phyloP scores from a whole-genome alignment of 1,140 invertebrate genomes.

The Ladona fulva region DNA sequence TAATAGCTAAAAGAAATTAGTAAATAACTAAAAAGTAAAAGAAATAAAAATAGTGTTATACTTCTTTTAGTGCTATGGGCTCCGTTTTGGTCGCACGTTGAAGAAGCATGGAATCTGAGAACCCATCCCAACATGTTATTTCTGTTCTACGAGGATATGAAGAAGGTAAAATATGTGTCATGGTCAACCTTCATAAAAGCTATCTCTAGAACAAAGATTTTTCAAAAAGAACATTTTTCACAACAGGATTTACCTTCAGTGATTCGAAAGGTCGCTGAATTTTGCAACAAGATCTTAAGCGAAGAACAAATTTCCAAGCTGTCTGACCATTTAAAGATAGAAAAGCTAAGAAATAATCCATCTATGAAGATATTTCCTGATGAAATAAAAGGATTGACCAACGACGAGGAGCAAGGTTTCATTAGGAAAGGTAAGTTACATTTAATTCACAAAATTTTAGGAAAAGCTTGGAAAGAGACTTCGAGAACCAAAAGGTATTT shows the following conservation, averaged over 20 bases:
- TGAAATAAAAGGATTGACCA: background rate
- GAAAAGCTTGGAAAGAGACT: too few relatives aligned
- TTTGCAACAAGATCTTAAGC: conserved; percentile 43
- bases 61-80: conserved; percentile 41
- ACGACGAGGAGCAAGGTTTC: background rate
- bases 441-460: too few relatives aligned
- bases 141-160: conserved; percentile 72
- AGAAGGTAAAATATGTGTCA: conserved; percentile 38
- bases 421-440: background rate
- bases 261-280: conserved; percentile 47
- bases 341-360: conserved; percentile 58
- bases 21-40: too few relatives aligned
- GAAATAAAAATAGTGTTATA: too few relatives aligned
- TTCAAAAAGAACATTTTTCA: background rate
- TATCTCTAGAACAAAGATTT: background rate
- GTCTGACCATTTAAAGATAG: conserved; percentile 51
- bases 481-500: too few relatives aligned
- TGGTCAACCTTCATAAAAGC: background rate
- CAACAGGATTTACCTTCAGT: conserved; percentile 44
- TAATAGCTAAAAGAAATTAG: too few relatives aligned
- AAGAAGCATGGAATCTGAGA: conserved; percentile 57
- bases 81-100: conserved; percentile 63
- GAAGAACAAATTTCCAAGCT: conserved; percentile 43
- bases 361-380: background rate
- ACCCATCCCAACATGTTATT: conserved; percentile 62